A percentile compares a stretch with the other conserved stretches of the same genome.
These are phyloP conservation scores for Polypterus senegalus DNA, from an alignment of 2,113 vertebrate species.

Conservation along the genomic window DNA sequence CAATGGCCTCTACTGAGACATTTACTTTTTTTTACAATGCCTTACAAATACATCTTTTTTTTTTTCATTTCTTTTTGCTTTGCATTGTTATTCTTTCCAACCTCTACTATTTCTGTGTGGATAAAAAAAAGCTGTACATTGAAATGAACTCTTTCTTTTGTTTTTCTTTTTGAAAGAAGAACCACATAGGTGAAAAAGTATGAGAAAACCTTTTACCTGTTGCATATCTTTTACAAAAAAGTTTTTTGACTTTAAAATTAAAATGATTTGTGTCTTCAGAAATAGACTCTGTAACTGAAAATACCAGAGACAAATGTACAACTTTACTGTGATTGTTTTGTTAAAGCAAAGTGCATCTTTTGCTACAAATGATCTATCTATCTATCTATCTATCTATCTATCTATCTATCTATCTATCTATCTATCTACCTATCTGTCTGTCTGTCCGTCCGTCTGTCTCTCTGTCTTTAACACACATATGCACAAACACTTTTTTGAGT, in stretches of 20 bases:
- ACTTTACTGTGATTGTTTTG: conserved; percentile 59
- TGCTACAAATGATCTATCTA: conserved; percentile 50
- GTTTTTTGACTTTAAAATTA: conserved; percentile 29
- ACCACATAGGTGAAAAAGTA: conserved; percentile 36
- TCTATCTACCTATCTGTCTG: conserved; percentile 39
- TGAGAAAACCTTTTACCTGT: conserved; percentile 32
- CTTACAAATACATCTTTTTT: conserved; percentile 35
- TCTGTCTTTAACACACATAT: neutral
- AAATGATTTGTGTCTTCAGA: conserved; percentile 35
- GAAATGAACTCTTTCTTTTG: conserved; percentile 25
- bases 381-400: conserved; percentile 29
- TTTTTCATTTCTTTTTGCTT: conserved; percentile 42
- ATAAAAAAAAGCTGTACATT: conserved; percentile 17
- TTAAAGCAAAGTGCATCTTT: conserved; percentile 62
- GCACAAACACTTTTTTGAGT: conserved; percentile 8
- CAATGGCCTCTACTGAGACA: conserved; percentile 45
- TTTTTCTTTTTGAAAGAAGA: conserved; percentile 17
- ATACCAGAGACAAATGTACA: conserved; percentile 41
- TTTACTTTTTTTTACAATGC: conserved; percentile 47
- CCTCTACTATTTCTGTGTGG: conserved; percentile 35
- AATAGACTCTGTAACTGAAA: conserved; percentile 31
- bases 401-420: conserved; percentile 10
- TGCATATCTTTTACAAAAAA: conserved; percentile 31
- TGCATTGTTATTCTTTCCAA: conserved; percentile 29
- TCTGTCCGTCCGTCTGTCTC: conserved; percentile 20